These are phyloP conservation scores for Ptychodera flava DNA, from an alignment of 35 echinoderm and acorn worm species.

Conservation along the genomic window DNA sequence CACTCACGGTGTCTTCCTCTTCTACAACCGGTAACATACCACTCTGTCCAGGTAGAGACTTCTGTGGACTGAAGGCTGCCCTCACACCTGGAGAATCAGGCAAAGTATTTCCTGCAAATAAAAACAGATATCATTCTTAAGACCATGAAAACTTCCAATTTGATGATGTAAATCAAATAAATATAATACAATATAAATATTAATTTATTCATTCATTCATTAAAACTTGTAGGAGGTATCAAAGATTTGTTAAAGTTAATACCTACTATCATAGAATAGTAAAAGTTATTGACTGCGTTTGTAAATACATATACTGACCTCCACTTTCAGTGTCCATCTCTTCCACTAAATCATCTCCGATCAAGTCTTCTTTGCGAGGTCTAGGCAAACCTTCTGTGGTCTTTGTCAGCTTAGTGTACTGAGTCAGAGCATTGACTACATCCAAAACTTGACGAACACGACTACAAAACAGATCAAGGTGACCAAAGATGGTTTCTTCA, in stretches of 20 bases:
- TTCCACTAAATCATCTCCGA: slow-evolving; percentile 49
- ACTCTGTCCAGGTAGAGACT: slow-evolving; percentile 40
- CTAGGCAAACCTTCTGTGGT: slow-evolving; percentile 75
- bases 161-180: too few relatives aligned
- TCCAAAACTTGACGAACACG: slow-evolving; percentile 80
- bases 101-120: neutral
- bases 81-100: neutral
- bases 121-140: too few relatives aligned
- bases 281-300: too few relatives aligned
- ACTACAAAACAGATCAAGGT: slow-evolving; percentile 83
- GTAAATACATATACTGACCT: too few relatives aligned
- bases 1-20: slow-evolving; percentile 49
- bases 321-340: slow-evolving; percentile 39
- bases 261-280: too few relatives aligned
- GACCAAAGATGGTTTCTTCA: slow-evolving; percentile 97
- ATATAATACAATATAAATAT: too few relatives aligned
- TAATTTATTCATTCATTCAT: too few relatives aligned
- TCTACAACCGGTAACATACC: slow-evolving; percentile 70
- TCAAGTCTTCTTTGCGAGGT: slow-evolving; percentile 70
- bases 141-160: too few relatives aligned
- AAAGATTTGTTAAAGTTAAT: too few relatives aligned
- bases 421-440: slow-evolving; percentile 71
- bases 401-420: slow-evolving; percentile 78
- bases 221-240: too few relatives aligned
- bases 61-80: slow-evolving; percentile 51